Evolutionary conservation across 2,888 invertebrate genomes (phyloP).

Genomic region (Alitta virens): DNA sequence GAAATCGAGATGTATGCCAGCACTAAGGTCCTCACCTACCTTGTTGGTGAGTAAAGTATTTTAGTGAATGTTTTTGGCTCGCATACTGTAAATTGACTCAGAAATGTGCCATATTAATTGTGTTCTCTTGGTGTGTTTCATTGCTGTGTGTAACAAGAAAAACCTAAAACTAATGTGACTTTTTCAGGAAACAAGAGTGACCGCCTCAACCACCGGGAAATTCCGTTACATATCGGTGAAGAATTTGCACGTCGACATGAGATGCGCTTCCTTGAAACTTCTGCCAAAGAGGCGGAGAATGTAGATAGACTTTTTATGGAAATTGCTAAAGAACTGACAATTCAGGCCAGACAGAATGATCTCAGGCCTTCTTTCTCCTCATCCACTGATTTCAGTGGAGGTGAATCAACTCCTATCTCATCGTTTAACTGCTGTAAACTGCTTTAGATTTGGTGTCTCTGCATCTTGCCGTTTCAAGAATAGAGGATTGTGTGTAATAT

Average conservation of each 20-base stretch:
- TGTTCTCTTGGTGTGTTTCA: too few relatives aligned
- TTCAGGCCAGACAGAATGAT: constrained; percentile 38
- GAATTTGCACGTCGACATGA: constrained; percentile 93
- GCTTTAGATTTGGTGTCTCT: background rate
- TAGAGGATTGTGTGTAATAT: too few relatives aligned
- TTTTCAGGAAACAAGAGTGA: constrained; percentile 90
- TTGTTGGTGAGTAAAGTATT: constrained; percentile 73
- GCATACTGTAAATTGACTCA: too few relatives aligned
- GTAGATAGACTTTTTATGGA: constrained; percentile 95
- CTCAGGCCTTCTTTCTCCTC: constrained; percentile 18
- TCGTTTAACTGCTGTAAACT: constrained; percentile 23
- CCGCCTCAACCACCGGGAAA: constrained; percentile 85
- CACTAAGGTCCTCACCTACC: constrained; percentile 86
- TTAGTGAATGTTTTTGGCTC: background rate
- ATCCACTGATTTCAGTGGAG: constrained; percentile 19
- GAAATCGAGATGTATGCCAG: constrained; percentile 98
- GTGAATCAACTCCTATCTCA: constrained; percentile 21
- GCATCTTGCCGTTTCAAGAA: too few relatives aligned
- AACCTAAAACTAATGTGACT: background rate
- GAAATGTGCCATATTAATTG: background rate
- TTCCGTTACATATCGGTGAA: constrained; percentile 87
- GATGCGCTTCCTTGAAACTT: constrained; percentile 93
- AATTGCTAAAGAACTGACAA: constrained; percentile 76
- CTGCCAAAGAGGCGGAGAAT: constrained; percentile 96
- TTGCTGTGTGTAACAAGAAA: background rate